These are phyloP conservation scores for Scaptomyza hsui DNA, from an alignment of 1,140 invertebrate genomes.

Conservation along the genomic window DNA sequence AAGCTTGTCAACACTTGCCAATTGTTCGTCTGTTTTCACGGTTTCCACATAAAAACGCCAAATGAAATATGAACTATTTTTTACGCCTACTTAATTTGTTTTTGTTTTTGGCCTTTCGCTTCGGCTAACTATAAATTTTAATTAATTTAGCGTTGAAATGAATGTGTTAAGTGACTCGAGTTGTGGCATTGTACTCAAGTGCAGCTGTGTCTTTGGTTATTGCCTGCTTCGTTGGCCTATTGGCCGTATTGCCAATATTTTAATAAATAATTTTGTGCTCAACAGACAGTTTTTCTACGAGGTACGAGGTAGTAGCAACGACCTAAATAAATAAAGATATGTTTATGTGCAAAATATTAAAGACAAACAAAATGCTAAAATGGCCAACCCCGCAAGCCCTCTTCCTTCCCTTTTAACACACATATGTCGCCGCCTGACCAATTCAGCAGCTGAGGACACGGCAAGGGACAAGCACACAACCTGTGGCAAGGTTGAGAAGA, in stretches of 20 bases:
- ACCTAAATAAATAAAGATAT: conserved; percentile 84
- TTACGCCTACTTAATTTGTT: conserved; percentile 84
- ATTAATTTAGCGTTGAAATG: conserved; percentile 80
- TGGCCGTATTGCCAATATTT: conserved; percentile 56
- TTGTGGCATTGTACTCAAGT: conserved; percentile 28
- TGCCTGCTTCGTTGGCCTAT: conserved; percentile 13
- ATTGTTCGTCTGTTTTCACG: conserved; percentile 64
- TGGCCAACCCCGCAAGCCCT: conserved; percentile 27
- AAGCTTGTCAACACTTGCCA: conserved; percentile 78
- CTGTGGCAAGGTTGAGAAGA: conserved; percentile 68
- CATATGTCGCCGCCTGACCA: conserved; percentile 65
- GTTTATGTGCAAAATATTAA: conserved; percentile 84
- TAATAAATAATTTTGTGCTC: conserved; percentile 59
- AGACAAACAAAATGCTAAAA: conserved; percentile 62
- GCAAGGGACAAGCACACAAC: conserved; percentile 60
- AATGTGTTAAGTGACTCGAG: conserved; percentile 71
- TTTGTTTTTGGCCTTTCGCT: conserved; percentile 1
- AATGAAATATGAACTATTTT: conserved; percentile 83
- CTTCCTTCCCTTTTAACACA: neutral
- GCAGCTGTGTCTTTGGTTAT: conserved; percentile 49
- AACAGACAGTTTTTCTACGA: conserved; percentile 42
- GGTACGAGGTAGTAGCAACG: conserved; percentile 31
- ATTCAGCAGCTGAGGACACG: conserved; percentile 41
- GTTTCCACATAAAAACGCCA: conserved; percentile 63
- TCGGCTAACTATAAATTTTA: conserved; percentile 71